A percentile compares a stretch with the other conserved stretches of the same genome.
These are phyloP conservation scores for Stenodema calcarata DNA, from an alignment of 2,888 invertebrate species.

Conservation along the genomic window DNA sequence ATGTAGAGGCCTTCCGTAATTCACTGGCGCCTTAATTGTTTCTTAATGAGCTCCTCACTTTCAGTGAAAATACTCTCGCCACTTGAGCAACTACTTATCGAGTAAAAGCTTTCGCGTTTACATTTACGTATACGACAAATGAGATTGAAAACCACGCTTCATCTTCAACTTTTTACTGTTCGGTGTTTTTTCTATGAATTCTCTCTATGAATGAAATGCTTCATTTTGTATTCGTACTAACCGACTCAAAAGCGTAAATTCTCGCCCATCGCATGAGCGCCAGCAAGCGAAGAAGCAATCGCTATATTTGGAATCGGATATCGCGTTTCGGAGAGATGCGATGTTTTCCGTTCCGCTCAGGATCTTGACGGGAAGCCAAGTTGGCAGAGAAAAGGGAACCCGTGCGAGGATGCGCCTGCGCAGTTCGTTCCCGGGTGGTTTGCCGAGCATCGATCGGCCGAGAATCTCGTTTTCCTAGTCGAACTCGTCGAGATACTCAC, in stretches of 20 bases:
- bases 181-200: too few species aligned
- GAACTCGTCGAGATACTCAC: neutral
- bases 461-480: neutral
- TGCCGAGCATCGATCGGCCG: neutral
- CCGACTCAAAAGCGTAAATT: neutral
- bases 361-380: neutral
- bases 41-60: too few species aligned
- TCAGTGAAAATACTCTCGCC: too few species aligned
- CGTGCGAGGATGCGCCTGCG: neutral
- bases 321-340: neutral
- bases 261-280: neutral
- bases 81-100: too few species aligned
- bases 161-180: too few species aligned
- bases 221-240: too few species aligned
- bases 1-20: too few species aligned
- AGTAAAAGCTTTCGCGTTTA: too few species aligned
- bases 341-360: neutral
- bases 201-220: too few species aligned
- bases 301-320: slow-evolving; percentile 2
- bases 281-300: neutral
- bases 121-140: too few species aligned
- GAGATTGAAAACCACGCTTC: too few species aligned
- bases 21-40: too few species aligned
- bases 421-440: neutral
- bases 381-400: neutral